phyloP scores from a whole-genome alignment of 2,113 vertebrate species.

The Alligator mississippiensis region DNA sequence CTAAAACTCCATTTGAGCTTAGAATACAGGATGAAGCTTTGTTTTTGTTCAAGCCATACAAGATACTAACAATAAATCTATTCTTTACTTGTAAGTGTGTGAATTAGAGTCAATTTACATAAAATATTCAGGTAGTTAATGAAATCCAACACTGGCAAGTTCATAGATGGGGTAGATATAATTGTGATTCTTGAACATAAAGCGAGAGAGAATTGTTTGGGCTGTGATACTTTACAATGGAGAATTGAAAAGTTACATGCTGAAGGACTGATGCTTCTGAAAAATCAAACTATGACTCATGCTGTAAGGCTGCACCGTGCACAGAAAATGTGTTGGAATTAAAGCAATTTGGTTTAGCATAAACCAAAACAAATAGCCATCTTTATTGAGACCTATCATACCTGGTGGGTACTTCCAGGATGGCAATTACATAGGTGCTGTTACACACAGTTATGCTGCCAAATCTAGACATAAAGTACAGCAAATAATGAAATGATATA shows the following conservation, averaged over 20 bases:
- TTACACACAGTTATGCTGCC: not conserved
- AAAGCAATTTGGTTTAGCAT: not conserved
- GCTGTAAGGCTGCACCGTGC: not conserved
- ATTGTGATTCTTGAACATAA: not conserved
- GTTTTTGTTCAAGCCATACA: not conserved
- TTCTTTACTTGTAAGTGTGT: not conserved
- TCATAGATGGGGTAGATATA: conserved; percentile 7
- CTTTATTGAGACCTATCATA: not conserved
- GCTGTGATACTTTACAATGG: not conserved
- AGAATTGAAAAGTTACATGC: not conserved
- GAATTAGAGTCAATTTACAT: conserved; percentile 52
- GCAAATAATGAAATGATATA: not conserved
- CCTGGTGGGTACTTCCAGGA: not conserved
- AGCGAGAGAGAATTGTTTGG: conserved; percentile 11
- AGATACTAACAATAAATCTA: not conserved
- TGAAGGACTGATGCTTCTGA: not conserved
- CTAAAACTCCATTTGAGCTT: conserved; percentile 1
- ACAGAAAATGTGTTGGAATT: not conserved
- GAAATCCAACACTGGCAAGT: conserved; percentile 16
- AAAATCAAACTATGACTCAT: not conserved
- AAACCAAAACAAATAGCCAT: not conserved
- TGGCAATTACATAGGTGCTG: not conserved
- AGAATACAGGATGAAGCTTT: not conserved
- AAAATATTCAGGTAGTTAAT: conserved; percentile 42
- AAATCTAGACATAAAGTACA: not conserved